Conservation (phyloP, 2,113 vertebrate species). For the Malurus alboscapulatus region DNA sequence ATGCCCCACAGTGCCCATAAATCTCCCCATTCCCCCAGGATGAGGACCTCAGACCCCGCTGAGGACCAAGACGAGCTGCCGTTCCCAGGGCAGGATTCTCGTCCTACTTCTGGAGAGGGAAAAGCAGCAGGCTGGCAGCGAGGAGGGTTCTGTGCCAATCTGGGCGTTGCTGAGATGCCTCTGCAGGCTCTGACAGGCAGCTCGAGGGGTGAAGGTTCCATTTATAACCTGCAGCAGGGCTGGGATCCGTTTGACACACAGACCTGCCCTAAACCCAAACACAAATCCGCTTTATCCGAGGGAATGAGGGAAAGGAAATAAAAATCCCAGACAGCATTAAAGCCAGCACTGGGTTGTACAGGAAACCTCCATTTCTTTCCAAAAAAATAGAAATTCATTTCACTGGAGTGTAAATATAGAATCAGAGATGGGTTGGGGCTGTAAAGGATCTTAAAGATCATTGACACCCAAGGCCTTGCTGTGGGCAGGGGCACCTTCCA, state of each 20-base stretch:
- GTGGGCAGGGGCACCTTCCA: background rate
- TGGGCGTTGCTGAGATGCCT: background rate
- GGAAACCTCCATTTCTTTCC: background rate
- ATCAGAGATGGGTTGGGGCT: background rate
- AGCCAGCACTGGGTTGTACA: background rate
- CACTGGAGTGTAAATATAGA: background rate
- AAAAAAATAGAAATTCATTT: background rate
- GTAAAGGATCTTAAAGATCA: background rate
- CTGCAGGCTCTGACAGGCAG: background rate
- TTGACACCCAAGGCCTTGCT: no score
- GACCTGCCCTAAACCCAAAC: background rate
- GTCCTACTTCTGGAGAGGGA: background rate
- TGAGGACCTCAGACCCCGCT: accelerated
- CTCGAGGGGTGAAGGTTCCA: background rate
- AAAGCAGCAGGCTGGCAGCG: background rate
- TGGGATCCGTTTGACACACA: background rate
- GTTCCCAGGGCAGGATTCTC: background rate
- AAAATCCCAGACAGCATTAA: background rate
- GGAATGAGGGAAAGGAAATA: background rate
- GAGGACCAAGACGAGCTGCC: background rate
- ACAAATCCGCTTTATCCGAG: background rate
- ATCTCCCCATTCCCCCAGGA: background rate
- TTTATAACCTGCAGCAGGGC: background rate
- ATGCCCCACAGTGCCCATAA: background rate
- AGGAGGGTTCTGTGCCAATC: background rate